Conservation (phyloP, 2,113 vertebrate genomes). For the Isurus oxyrinchus region DNA sequence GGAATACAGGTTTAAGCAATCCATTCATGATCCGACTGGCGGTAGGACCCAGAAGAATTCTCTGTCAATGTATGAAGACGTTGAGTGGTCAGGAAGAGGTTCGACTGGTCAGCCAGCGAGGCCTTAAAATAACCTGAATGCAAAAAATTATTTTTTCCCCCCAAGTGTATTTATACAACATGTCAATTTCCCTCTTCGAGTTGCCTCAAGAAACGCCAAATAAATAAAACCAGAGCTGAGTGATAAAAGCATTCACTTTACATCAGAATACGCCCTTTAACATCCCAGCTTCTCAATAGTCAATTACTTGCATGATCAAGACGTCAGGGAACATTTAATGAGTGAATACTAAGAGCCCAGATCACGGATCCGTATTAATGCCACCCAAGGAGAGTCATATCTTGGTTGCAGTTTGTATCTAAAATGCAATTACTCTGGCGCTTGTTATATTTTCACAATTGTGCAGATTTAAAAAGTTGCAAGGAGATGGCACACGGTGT, state of each 20-base stretch:
- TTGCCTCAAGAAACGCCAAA: not conserved
- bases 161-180: not conserved
- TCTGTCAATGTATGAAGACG: not conserved
- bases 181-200: not conserved
- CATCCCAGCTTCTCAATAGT: not conserved
- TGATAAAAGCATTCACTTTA: not conserved
- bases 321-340: not conserved
- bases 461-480: not conserved
- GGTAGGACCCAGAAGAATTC: slow-evolving; percentile 25
- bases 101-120: not conserved
- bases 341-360: not conserved
- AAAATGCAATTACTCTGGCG: not conserved
- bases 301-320: slow-evolving; percentile 18
- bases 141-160: not conserved
- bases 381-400: slow-evolving; percentile 9
- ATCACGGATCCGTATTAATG: not conserved
- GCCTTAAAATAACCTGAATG: not conserved
- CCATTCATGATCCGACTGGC: not conserved
- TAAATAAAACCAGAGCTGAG: not conserved
- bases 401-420: not conserved
- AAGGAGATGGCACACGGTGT: not conserved
- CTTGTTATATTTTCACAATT: not conserved
- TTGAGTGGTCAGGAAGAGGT: slow-evolving; percentile 15
- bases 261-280: slow-evolving; percentile 21
- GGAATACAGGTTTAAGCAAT: not conserved